Evolutionary conservation across 2,888 invertebrate species (phyloP), one percentile per base, ranked within the genome.

Genomic region (Tholera decimalis): DNA sequence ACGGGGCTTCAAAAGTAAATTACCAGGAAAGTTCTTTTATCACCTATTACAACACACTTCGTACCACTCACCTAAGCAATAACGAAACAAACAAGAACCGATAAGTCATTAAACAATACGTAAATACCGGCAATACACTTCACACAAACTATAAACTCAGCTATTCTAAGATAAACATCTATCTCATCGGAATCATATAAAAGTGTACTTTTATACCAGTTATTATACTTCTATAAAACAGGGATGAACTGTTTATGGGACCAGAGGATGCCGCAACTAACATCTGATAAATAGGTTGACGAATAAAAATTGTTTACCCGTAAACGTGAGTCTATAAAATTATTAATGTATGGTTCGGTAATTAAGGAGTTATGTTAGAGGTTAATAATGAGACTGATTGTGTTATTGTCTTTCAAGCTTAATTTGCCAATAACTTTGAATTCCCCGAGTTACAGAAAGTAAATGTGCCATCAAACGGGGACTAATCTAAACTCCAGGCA

Each of bases 171-270:
- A 93, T 93, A 93, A 93, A 93, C 92, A 91, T 83, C 85, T 81
- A 89, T 88, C 88, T 85, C 88, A 91, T 91, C 90, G 88, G 89
- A 90, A 85, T 88, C 84, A 85, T 89, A 91, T 91, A 91, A 92
- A 92, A 91, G 85, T 85, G 89, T 89, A 90, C 92, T 90, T 82
- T 91, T 87, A 89, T 89, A 85, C 87, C 88, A 85, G 92, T 92
- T 93, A 95, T 93, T 92, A 93, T 90, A 87, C 85, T 87, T 83
- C 90, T 92, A 92, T 94, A 94, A 94, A 82, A 61, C 46, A 39
- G 50, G 73, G 74, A 77, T 73, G 78, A 75, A 51, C 73, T 73
- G 67, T 75, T 75, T 67, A 75, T 77, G 47, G 49, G 37, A 15
- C 59, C 63, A 26, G 28, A 66, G 50, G 51, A 63, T 55, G 74